phyloP scores from a whole-genome alignment of 2,113 vertebrate genomes.

The Oreocharis arfaki region DNA sequence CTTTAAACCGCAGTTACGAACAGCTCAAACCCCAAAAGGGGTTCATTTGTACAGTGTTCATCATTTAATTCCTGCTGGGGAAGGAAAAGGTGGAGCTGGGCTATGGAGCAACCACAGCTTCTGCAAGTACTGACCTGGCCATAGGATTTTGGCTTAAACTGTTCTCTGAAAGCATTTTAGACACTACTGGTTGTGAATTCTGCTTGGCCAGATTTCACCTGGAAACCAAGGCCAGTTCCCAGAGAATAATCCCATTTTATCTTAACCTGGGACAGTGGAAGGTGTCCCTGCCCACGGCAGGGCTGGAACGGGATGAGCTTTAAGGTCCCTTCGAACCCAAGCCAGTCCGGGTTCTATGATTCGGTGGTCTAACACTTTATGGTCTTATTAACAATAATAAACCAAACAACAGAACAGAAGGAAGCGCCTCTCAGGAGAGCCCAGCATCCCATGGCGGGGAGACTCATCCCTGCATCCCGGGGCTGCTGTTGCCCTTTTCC shows the following conservation, averaged over 20 bases:
- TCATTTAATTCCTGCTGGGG: background rate
- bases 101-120: background rate
- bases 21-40: background rate
- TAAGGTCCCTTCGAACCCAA: background rate
- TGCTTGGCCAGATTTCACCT: background rate
- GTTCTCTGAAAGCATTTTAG: background rate
- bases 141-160: background rate
- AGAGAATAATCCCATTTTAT: background rate
- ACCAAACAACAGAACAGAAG: background rate
- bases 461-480: rapidly evolving
- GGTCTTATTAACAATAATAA: background rate
- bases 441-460: background rate
- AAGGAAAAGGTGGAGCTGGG: background rate
- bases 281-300: no score
- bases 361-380: rapidly evolving
- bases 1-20: background rate
- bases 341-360: no score
- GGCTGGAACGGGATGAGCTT: background rate
- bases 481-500: background rate
- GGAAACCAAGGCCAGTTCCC: background rate
- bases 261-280: background rate
- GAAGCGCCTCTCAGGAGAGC: rapidly evolving
- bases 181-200: rapidly evolving
- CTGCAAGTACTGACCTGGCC: rapidly evolving
- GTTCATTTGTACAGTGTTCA: background rate